Evolutionary conservation across 2,888 invertebrate genomes (phyloP).

Genomic region (Vanessa cardui): DNA sequence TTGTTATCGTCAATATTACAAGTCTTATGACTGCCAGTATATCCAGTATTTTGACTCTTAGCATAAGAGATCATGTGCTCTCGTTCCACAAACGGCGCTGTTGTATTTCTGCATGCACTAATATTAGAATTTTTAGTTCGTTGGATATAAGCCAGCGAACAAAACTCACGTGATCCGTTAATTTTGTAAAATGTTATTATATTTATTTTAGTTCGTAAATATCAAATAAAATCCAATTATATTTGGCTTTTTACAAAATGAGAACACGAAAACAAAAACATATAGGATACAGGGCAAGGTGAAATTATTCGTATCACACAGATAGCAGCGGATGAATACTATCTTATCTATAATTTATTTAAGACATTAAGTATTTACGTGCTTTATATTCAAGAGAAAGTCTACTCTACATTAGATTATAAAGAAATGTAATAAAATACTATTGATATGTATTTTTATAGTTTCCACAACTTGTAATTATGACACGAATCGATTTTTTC

Average conservation of each 20-base stretch:
- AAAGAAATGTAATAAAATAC: no score
- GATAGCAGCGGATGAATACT: background rate
- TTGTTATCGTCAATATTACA: slow-evolving; percentile 36
- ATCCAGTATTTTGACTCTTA: slow-evolving; percentile 43
- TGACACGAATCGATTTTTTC: no score
- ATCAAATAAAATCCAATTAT: slow-evolving; percentile 10
- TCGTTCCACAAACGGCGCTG: slow-evolving; percentile 63
- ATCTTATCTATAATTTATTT: background rate
- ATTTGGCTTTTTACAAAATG: slow-evolving; percentile 3
- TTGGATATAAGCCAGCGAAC: slow-evolving; percentile 71
- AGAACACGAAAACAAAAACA: slow-evolving; percentile 9
- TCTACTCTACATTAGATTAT: no score
- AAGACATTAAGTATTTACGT: no score
- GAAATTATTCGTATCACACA: background rate
- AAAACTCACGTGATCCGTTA: slow-evolving; percentile 62
- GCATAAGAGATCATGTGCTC: slow-evolving; percentile 67
- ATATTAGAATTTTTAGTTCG: slow-evolving; percentile 77
- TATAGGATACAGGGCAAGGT: background rate
- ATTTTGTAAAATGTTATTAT: slow-evolving; percentile 49
- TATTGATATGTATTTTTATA: no score
- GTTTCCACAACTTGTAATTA: no score
- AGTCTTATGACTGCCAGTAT: slow-evolving; percentile 46
- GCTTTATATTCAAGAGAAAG: no score
- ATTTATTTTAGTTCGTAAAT: slow-evolving; percentile 34
- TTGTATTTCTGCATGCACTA: slow-evolving; percentile 75